phyloP scores from a whole-genome alignment of 2,888 invertebrate genomes.

The Brachyopa scutellaris region DNA sequence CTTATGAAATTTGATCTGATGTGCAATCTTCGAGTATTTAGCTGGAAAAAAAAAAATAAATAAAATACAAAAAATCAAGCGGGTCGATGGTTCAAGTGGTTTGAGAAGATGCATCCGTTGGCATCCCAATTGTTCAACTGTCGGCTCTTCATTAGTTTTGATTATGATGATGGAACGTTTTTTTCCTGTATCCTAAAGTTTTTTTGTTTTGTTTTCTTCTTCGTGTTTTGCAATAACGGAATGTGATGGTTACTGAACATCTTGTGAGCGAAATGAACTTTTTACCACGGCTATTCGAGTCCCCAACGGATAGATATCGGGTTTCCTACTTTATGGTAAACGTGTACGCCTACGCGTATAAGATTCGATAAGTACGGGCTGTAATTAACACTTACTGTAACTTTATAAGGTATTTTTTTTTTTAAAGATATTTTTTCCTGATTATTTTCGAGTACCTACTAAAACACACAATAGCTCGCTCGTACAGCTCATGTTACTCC shows the following conservation, averaged over 20 bases:
- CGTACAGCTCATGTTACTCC: too few species aligned
- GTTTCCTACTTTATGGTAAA: background rate
- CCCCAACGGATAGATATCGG: background rate
- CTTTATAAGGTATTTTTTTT: too few species aligned
- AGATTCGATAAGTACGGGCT: too few species aligned
- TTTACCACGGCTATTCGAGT: too few species aligned
- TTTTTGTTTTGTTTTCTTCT: constrained; percentile 10
- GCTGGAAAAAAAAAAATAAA: background rate
- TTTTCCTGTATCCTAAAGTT: too few species aligned
- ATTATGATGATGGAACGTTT: constrained; percentile 17
- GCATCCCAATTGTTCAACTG: constrained; percentile 41
- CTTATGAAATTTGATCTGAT: constrained; percentile 25
- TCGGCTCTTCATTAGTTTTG: constrained; percentile 28
- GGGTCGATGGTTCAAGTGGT: constrained; percentile 48
- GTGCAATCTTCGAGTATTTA: constrained; percentile 22
- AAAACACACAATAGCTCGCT: too few species aligned
- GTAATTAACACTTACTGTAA: too few species aligned
- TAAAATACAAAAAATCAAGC: constrained; percentile 5
- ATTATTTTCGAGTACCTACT: too few species aligned
- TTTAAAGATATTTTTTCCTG: too few species aligned
- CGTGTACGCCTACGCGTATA: background rate
- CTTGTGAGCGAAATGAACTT: constrained; percentile 10
- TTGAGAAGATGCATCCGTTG: constrained; percentile 28
- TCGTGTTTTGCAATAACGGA: background rate
- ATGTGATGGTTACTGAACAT: constrained; percentile 12